phyloP scores from a whole-genome alignment of 1,140 invertebrate genomes.

The Neodiprion pinetum region DNA sequence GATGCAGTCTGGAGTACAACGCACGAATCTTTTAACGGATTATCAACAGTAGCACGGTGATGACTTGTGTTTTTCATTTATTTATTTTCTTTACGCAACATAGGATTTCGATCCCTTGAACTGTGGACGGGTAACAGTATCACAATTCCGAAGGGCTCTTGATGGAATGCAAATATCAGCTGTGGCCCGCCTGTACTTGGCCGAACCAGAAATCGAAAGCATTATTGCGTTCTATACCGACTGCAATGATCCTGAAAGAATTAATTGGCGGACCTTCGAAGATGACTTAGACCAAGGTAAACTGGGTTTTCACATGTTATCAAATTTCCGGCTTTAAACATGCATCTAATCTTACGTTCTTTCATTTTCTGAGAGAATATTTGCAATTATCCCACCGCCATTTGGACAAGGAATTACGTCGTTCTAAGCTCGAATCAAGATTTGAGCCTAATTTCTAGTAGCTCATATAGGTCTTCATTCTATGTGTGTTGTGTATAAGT shows the following conservation, averaged over 20 bases:
- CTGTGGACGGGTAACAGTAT: slow-evolving; percentile 67
- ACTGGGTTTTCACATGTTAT: too few species aligned
- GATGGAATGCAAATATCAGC: slow-evolving; percentile 68
- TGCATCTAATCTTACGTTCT: not conserved
- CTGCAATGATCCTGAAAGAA: slow-evolving; percentile 67
- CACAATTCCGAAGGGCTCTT: slow-evolving; percentile 71
- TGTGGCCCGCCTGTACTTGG: slow-evolving; percentile 61
- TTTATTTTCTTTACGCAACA: not conserved
- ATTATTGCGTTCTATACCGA: slow-evolving; percentile 69
- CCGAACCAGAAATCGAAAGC: slow-evolving; percentile 65
- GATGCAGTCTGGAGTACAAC: not conserved
- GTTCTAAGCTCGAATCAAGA: too few species aligned
- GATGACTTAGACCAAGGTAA: slow-evolving; percentile 73
- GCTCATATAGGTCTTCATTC: too few species aligned
- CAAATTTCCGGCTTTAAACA: too few species aligned
- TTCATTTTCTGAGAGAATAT: not conserved
- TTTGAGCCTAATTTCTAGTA: too few species aligned
- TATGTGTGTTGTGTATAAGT: too few species aligned
- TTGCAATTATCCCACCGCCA: not conserved
- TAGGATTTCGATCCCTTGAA: slow-evolving; percentile 71
- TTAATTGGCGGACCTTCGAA: slow-evolving; percentile 75
- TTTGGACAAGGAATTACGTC: too few species aligned
- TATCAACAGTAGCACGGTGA: too few species aligned
- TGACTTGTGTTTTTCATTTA: not conserved
- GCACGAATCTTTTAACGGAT: too few species aligned